These are phyloP conservation scores for Oligia latruncula DNA, from an alignment of 2,888 invertebrate species.

Conservation along the genomic window DNA sequence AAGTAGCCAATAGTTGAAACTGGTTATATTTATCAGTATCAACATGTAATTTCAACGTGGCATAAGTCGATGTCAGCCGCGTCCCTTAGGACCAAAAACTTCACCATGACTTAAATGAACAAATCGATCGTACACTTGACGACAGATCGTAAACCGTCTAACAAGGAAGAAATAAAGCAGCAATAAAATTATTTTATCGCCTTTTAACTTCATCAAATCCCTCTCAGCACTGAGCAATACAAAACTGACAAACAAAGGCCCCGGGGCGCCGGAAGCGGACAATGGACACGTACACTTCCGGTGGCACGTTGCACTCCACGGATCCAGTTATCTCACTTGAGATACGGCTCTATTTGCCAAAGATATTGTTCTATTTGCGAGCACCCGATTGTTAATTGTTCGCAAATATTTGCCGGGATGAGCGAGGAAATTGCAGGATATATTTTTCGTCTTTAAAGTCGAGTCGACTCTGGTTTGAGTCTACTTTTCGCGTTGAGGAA, in stretches of 20 bases:
- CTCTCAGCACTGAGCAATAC: constrained; percentile 14
- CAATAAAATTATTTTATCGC: constrained; percentile 20
- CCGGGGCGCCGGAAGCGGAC: constrained; percentile 42
- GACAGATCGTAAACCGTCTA: constrained; percentile 13
- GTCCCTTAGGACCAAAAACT: not conserved
- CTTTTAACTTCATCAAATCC: constrained; percentile 34
- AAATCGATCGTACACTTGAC: not conserved
- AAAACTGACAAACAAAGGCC: constrained; percentile 49
- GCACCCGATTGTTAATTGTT: constrained; percentile 57
- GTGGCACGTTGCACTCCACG: constrained; percentile 47
- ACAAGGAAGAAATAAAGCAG: constrained; percentile 12
- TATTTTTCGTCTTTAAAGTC: constrained; percentile 34
- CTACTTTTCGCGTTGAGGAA: not conserved
- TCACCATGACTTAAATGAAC: not conserved
- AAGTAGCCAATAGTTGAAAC: not conserved
- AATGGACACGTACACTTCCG: constrained; percentile 61
- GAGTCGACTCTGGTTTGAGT: not conserved
- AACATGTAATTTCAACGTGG: not conserved
- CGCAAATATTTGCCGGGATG: constrained; percentile 44
- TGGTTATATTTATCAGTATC: not conserved
- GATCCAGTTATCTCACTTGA: constrained; percentile 56
- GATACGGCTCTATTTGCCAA: constrained; percentile 59
- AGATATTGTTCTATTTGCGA: constrained; percentile 61
- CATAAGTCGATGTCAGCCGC: not conserved
- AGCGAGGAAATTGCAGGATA: constrained; percentile 24